A percentile compares a stretch with the other conserved stretches of the same genome.
These are phyloP conservation scores for Ypsolopha sequella DNA, from an alignment of 2,888 invertebrate genomes.

Conservation along the genomic window DNA sequence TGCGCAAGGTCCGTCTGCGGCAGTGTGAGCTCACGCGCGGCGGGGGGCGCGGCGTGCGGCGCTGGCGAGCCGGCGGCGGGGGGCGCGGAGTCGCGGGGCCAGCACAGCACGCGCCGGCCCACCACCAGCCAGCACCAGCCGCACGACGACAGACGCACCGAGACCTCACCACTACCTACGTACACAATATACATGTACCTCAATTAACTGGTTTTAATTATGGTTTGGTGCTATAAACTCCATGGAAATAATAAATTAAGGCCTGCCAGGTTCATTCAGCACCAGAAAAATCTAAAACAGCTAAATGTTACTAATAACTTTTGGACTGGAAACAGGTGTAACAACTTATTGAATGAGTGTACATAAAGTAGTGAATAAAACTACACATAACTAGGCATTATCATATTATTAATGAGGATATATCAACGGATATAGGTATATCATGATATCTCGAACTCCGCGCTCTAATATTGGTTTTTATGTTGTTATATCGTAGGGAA, in stretches of 20 bases:
- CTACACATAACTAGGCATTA: too few relatives aligned
- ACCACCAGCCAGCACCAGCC: constrained; percentile 91
- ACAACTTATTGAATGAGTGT: neutral
- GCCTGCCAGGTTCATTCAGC: too few relatives aligned
- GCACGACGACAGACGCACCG: constrained; percentile 74
- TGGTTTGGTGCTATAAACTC: neutral
- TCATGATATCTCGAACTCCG: too few relatives aligned
- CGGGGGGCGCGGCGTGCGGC: constrained; percentile 41
- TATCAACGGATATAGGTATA: too few relatives aligned
- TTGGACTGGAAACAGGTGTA: too few relatives aligned
- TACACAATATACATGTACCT: neutral
- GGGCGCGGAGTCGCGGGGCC: constrained; percentile 75
- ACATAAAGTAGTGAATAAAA: too few relatives aligned
- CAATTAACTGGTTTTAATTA: neutral
- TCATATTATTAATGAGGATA: too few relatives aligned
- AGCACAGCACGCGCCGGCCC: constrained; percentile 86
- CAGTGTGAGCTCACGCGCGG: constrained; percentile 87
- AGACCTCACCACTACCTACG: constrained; percentile 67
- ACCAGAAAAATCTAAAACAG: too few relatives aligned
- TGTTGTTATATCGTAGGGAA: too few relatives aligned
- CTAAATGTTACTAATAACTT: too few relatives aligned
- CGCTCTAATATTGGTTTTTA: too few relatives aligned
- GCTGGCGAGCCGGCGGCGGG: constrained; percentile 19
- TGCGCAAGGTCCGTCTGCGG: constrained; percentile 95
- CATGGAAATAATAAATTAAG: neutral